Base-by-base conservation (phyloP, 2,888 invertebrate genomes). In the Callinectes sapidus region DNA sequence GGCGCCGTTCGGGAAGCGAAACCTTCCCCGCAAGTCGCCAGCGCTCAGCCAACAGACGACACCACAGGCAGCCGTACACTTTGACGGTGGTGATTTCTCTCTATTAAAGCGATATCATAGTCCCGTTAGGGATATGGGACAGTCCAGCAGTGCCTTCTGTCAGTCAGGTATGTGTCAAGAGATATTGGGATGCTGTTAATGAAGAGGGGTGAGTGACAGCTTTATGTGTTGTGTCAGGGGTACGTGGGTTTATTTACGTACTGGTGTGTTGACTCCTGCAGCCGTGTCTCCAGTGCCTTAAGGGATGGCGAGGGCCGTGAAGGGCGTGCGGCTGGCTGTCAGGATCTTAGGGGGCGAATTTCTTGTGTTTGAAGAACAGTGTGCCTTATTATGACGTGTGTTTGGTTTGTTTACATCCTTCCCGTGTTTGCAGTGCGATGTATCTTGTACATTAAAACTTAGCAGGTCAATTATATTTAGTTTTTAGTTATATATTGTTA, bases 91-190 rank as follows among this genome's bases (percentile, higher is more conserved):
- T 77, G 48, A 90, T 86, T 85, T 61, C 42, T 35, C 48, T 16
- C n/a, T n/a, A 16, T 85, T 86, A 32, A 28, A 13, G 61, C 85
- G 61, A 48, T 10, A 55, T 28, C 23, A 39, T 39, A 14, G 89
- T 92, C 89, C 92, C 92, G 10, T 13, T 85, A 18, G 89, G 92
- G 92, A 86, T 89, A 92, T 92, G 92, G 92, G 92, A 92, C 92
- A 92, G 54, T 90, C 92, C 39, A 90, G 90, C 92, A 92, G 92
- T 92, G 92, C 92, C 92, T 92, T 92, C 92, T 90, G 92, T 92
- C 92, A 92, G 87, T 92, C 92, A 92, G 92, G 92, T 92, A 54
- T 77, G 92, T 92, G 54, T 32, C 13, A n/a, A 28, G 89, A 28
- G 87, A 14, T 16, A 28, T 87, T n/a, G 14, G 6, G 28, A 18